Evolutionary conservation across 2,113 vertebrate species (phyloP).

Genomic region (Meleagris gallopavo): DNA sequence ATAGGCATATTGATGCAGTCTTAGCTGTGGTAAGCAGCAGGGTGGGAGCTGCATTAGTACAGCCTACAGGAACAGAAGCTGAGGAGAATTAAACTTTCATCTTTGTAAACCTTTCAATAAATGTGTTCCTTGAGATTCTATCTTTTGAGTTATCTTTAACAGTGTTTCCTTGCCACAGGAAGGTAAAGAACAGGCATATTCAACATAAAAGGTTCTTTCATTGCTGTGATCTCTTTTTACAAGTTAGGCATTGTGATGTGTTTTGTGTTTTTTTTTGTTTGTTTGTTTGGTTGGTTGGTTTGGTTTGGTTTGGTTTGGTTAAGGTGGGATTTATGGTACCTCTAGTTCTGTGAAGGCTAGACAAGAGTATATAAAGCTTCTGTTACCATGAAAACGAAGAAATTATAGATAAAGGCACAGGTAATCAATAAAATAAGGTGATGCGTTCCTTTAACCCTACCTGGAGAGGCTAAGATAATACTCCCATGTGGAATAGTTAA

Average conservation of each 20-base stretch:
- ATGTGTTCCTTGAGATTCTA: constrained; percentile 7
- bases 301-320: background rate
- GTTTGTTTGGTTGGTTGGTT: background rate
- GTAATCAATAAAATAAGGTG: background rate
- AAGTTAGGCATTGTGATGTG: background rate
- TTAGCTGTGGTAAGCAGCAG: constrained; percentile 19
- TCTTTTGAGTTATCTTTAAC: constrained; percentile 42
- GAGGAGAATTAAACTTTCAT: constrained; percentile 41
- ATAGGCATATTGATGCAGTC: constrained; percentile 34
- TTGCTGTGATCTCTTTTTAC: background rate
- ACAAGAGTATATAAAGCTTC: background rate
- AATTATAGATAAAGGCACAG: background rate
- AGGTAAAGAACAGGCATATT: constrained; percentile 12
- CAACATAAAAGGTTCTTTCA: constrained; percentile 4
- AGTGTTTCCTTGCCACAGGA: constrained; percentile 33
- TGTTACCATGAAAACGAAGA: background rate
- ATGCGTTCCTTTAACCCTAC: background rate
- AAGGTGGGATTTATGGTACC: background rate
- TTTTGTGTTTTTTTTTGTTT: too few species aligned
- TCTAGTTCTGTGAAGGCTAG: background rate
- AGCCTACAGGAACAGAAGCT: background rate
- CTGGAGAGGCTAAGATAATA: background rate
- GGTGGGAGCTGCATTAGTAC: background rate
- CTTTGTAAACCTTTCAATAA: constrained; percentile 34
- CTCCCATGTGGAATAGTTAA: background rate